These are phyloP conservation scores for Drosophila rufa DNA, from an alignment of 1,140 invertebrate genomes.

Conservation along the genomic window DNA sequence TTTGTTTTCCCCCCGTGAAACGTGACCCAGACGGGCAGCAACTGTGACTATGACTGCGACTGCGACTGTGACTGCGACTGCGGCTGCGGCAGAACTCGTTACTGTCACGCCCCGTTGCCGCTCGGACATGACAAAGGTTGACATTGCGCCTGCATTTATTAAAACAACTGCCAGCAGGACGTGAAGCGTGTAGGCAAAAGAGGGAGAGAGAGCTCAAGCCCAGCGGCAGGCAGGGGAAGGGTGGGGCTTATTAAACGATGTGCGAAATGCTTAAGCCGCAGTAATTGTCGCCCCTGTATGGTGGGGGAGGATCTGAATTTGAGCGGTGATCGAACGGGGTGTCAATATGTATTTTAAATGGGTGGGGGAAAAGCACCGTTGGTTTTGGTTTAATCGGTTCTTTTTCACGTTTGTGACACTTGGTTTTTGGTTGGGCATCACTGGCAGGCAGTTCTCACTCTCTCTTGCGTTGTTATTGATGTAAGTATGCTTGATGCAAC, in stretches of 20 bases:
- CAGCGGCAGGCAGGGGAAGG: background rate
- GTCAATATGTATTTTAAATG: no score
- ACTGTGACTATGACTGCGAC: constrained; percentile 11
- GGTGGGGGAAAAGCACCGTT: no score
- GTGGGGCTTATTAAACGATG: constrained; percentile 22
- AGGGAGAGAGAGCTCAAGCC: background rate
- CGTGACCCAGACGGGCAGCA: constrained; percentile 13
- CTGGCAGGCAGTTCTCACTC: no score
- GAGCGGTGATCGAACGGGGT: background rate
- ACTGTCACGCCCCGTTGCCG: constrained; percentile 75
- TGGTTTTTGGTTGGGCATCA: no score
- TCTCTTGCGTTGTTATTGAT: background rate
- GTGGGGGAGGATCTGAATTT: background rate
- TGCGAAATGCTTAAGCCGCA: constrained; percentile 10
- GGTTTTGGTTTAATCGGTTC: no score
- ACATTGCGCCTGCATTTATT: constrained; percentile 76
- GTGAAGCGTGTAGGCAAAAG: constrained; percentile 57
- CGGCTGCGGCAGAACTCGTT: constrained; percentile 65
- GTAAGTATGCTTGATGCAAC: background rate
- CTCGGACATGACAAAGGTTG: constrained; percentile 77
- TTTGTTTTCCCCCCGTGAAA: constrained; percentile 38
- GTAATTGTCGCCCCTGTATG: constrained; percentile 6
- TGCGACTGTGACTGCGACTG: background rate
- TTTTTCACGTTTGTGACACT: no score
- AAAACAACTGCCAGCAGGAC: constrained; percentile 67